A percentile compares a stretch with the other conserved stretches of the same genome.
Evolutionary conservation across 2,113 vertebrate species (phyloP).

Genomic region (Sardina pilchardus): DNA sequence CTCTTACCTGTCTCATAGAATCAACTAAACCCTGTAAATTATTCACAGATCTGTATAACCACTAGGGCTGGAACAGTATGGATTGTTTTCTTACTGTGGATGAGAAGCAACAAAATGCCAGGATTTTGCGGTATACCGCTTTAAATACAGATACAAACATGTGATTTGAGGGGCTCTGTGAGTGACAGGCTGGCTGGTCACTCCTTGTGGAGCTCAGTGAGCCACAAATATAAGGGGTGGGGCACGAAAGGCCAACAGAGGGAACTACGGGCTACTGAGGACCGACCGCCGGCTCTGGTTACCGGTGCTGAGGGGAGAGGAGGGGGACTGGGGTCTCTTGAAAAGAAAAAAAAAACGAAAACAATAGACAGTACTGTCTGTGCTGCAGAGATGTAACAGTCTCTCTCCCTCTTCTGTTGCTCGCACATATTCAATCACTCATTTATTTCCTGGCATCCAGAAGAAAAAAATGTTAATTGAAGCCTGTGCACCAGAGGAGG

Average conservation of each 20-base stretch:
- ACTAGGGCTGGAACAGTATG: no score
- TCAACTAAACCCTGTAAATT: neutral
- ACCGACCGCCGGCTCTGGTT: constrained; percentile 54
- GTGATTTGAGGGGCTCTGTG: neutral
- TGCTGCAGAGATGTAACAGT: constrained; percentile 61
- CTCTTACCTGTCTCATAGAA: no score
- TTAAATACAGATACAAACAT: neutral
- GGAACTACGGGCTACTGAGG: neutral
- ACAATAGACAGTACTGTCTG: constrained; percentile 64
- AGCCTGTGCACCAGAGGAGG: constrained; percentile 42
- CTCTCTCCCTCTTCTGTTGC: constrained; percentile 44
- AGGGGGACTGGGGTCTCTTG: constrained; percentile 41
- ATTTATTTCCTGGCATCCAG: constrained; percentile 47
- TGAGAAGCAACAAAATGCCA: no score
- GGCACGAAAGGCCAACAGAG: constrained; percentile 25
- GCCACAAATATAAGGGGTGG: constrained; percentile 34
- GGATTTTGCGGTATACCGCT: no score
- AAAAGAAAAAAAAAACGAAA: constrained; percentile 28
- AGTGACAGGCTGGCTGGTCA: neutral
- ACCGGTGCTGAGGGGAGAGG: constrained; percentile 58
- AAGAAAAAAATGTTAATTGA: constrained; percentile 74
- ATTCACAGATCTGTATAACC: neutral
- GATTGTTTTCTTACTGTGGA: no score
- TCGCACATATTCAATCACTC: constrained; percentile 50
- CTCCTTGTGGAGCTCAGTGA: neutral